Evolutionary conservation across 2,797 vertebrate species (phyloP).

Genomic region (Pelodytes ibericus): DNA sequence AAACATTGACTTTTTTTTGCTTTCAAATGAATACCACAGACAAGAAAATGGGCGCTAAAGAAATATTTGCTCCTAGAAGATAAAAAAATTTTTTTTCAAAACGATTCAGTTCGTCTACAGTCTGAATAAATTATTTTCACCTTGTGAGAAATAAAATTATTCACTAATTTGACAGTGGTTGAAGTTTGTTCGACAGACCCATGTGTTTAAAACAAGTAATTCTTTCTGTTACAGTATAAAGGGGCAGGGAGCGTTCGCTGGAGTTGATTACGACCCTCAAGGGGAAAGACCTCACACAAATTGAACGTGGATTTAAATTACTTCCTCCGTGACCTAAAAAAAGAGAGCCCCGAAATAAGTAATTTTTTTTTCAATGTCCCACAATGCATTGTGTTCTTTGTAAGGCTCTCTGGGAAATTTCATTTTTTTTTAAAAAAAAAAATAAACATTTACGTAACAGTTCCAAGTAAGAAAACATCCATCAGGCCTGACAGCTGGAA

Average conservation of each 20-base stretch:
- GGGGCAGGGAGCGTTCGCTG: neutral
- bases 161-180: neutral
- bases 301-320: neutral
- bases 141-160: neutral
- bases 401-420: too few relatives aligned
- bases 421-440: too few relatives aligned
- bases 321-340: neutral
- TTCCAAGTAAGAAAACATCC: too few relatives aligned
- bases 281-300: neutral
- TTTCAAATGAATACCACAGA: conserved; percentile 18
- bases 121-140: neutral
- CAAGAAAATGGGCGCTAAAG: conserved; percentile 10
- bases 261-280: neutral
- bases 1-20: conserved; percentile 22
- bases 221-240: neutral
- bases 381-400: too few relatives aligned
- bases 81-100: neutral
- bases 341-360: too few relatives aligned
- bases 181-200: neutral
- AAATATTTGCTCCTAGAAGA: conserved; percentile 7
- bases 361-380: too few relatives aligned
- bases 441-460: too few relatives aligned
- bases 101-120: neutral
- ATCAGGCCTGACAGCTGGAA: too few relatives aligned
- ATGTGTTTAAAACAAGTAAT: neutral